A percentile compares a stretch with the other conserved stretches of the same genome.
phyloP scores from a whole-genome alignment of 1,140 invertebrate genomes.

The Latrodectus geometricus region DNA sequence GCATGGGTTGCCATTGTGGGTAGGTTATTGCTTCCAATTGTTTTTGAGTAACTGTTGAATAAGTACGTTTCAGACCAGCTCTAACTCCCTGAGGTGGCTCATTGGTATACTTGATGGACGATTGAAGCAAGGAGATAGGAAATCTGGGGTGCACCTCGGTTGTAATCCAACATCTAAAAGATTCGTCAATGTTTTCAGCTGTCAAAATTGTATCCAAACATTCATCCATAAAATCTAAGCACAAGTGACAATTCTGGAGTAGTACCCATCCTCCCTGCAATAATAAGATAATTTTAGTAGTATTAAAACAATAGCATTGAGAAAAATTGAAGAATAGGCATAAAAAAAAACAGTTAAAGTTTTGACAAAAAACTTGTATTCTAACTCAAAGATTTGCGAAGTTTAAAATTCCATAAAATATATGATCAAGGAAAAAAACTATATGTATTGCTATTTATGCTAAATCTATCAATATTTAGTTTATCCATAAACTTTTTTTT shows the following conservation, averaged over 20 bases:
- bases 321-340: background rate
- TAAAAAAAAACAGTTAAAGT: too few relatives aligned
- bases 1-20: conserved; percentile 72
- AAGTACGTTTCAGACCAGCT: conserved; percentile 71
- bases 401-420: too few relatives aligned
- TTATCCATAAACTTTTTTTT: too few relatives aligned
- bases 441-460: too few relatives aligned
- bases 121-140: conserved; percentile 80
- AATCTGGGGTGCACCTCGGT: conserved; percentile 71
- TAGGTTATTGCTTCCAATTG: conserved; percentile 69
- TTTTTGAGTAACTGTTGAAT: conserved; percentile 68
- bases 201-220: conserved; percentile 68
- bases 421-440: too few relatives aligned
- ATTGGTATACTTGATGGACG: conserved; percentile 88
- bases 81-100: conserved; percentile 72
- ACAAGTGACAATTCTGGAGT: conserved; percentile 72
- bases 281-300: background rate
- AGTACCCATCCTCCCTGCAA: conserved; percentile 71
- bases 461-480: too few relatives aligned
- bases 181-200: conserved; percentile 70
- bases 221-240: conserved; percentile 72
- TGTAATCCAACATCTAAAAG: conserved; percentile 71
- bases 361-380: too few relatives aligned
- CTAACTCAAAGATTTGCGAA: too few relatives aligned
- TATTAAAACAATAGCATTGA: conserved; percentile 15